Conservation (phyloP, 2,888 invertebrate species). For the Anodontia alba region DNA sequence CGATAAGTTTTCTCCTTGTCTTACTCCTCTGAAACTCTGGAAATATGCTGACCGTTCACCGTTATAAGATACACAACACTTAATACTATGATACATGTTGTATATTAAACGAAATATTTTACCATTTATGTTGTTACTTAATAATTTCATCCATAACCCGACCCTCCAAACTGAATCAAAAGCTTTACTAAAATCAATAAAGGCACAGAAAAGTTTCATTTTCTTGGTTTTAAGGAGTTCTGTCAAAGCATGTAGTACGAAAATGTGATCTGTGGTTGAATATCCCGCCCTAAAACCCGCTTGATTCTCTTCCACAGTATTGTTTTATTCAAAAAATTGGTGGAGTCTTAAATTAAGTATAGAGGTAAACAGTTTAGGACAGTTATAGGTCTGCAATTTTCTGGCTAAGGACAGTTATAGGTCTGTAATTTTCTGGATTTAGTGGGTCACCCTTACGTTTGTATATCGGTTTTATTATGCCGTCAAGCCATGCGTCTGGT, state of each 20-base stretch:
- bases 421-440: conserved; percentile 33
- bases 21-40: conserved; percentile 19
- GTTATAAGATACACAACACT: conserved; percentile 26
- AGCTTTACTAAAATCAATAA: conserved; percentile 26
- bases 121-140: conserved; percentile 28
- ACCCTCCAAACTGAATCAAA: conserved; percentile 39
- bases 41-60: conserved; percentile 13
- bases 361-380: background rate
- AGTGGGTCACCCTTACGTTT: conserved; percentile 30
- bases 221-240: conserved; percentile 34
- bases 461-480: conserved; percentile 26
- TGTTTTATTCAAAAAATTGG: no score
- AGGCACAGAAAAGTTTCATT: conserved; percentile 31
- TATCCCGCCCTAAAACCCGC: conserved; percentile 33
- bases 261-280: conserved; percentile 40
- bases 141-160: conserved; percentile 32
- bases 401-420: conserved; percentile 31
- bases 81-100: conserved; percentile 41
- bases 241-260: conserved; percentile 26
- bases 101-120: conserved; percentile 35
- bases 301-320: conserved; percentile 35
- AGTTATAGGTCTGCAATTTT: conserved; percentile 32
- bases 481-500: conserved; percentile 32
- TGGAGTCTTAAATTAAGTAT: no score
- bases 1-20: conserved; percentile 35